Percentiles rank a stretch among this genome's conserved stretches.
phyloP scores from a whole-genome alignment of 2,797 vertebrate genomes.

The Gallinago stenura region DNA sequence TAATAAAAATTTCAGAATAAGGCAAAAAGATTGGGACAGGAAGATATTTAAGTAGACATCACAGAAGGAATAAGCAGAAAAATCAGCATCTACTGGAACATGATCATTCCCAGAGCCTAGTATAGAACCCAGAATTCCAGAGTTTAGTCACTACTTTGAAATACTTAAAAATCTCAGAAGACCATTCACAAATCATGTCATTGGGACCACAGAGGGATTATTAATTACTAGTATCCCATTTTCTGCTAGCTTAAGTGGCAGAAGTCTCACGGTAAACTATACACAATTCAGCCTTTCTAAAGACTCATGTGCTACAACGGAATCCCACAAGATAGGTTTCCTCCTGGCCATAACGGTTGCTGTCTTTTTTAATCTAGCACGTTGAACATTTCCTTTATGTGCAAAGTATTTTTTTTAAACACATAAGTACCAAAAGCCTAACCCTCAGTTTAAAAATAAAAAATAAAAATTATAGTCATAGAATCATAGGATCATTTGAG shows the following conservation, averaged over 20 bases:
- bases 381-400: neutral
- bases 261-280: neutral
- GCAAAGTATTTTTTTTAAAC: neutral
- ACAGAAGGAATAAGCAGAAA: neutral
- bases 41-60: neutral
- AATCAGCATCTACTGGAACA: neutral
- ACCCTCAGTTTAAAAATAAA: fast-evolving
- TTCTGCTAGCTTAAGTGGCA: neutral
- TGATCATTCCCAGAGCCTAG: neutral
- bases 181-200: neutral
- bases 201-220: neutral
- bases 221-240: neutral
- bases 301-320: neutral
- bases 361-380: neutral
- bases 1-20: neutral
- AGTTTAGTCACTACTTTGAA: neutral
- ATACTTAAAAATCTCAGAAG: neutral
- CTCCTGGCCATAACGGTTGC: neutral
- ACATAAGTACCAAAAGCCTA: neutral
- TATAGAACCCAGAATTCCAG: neutral
- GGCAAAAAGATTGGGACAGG: neutral
- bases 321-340: neutral
- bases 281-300: neutral
- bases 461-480: neutral
- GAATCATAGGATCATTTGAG: too few relatives aligned